Base-by-base conservation (phyloP, 2,888 invertebrate genomes). In the Caenorhabditis parvicauda region DNA sequence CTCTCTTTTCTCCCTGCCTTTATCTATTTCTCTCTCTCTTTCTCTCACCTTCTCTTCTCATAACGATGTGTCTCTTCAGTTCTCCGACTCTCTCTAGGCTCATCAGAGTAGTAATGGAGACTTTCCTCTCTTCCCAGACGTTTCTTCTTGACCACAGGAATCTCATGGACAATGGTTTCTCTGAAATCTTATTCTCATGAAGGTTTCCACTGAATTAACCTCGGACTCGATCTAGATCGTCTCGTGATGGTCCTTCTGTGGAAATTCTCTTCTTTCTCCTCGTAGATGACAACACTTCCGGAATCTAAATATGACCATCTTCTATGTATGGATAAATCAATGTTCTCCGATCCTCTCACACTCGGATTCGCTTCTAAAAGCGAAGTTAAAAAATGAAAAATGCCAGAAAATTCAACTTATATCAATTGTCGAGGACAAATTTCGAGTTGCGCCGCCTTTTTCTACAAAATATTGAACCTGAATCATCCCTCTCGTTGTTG, bases 91-190 rank as follows among this genome's bases (percentile, higher is more conserved):
- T n/a, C n/a, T n/a, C n/a, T n/a, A n/a, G n/a, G n/a, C 37, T 58
- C 58, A 25, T 58, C 54, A 29, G 56, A 25, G 28, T 61, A 61
- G 22, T 56, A 61, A 49, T 61, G 61, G 9, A 61, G 22, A 0
- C 52, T 53, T 21, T 61, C 61, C 41, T 61, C 61, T 49, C 56
- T 32, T 45, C 61, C 55, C 2, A 60, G 24, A 3, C 52, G 48
- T 46, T 61, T 61, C n/a, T 53, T 32, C 14, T n/a, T n/a, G n/a
- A n/a, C n/a, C n/a, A n/a, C n/a, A n/a, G n/a, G n/a, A n/a, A n/a
- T n/a, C n/a, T n/a, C n/a, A n/a, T n/a, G n/a, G n/a, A n/a, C n/a
- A n/a, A n/a, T n/a, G 35, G 35, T 32, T 32, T 32, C n/a, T 32
- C 9, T 12, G 35, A 32, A 32, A 32, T 32, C 35, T 32, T 32